Conservation (phyloP, 2,113 vertebrate species). For the Penelope pileata region DNA sequence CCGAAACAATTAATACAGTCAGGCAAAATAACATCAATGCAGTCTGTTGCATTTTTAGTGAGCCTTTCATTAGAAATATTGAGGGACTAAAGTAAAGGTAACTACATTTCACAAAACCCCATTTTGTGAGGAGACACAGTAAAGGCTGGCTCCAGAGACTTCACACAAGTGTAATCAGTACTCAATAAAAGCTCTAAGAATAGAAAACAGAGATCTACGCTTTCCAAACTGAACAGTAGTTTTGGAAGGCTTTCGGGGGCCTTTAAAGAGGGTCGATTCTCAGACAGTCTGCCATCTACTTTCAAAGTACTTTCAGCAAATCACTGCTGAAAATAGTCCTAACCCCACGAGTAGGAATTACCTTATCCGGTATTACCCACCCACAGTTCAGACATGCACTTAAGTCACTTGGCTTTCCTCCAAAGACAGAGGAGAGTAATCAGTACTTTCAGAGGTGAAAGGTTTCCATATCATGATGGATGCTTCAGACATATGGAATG, state of each 20-base stretch:
- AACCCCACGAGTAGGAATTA: neutral
- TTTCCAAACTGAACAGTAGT: neutral
- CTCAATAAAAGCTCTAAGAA: neutral
- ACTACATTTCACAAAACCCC: neutral
- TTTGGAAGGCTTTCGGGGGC: neutral
- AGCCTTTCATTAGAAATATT: neutral
- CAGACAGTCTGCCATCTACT: neutral
- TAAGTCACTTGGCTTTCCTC: neutral
- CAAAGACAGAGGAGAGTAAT: neutral
- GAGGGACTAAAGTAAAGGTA: neutral
- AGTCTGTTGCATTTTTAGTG: neutral
- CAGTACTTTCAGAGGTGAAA: neutral
- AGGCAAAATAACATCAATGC: neutral
- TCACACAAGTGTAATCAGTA: neutral
- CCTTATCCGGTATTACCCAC: neutral
- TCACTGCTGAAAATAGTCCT: neutral
- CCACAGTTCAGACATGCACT: neutral
- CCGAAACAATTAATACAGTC: neutral
- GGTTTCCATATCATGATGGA: neutral
- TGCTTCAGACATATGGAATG: neutral
- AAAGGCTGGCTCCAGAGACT: neutral
- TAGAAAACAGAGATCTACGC: neutral
- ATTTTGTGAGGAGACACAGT: neutral
- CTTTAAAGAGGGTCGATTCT: neutral
- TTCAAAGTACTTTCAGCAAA: constrained; percentile 10